phyloP scores from a whole-genome alignment of 2,113 vertebrate species.

The Capreolus pygargus region DNA sequence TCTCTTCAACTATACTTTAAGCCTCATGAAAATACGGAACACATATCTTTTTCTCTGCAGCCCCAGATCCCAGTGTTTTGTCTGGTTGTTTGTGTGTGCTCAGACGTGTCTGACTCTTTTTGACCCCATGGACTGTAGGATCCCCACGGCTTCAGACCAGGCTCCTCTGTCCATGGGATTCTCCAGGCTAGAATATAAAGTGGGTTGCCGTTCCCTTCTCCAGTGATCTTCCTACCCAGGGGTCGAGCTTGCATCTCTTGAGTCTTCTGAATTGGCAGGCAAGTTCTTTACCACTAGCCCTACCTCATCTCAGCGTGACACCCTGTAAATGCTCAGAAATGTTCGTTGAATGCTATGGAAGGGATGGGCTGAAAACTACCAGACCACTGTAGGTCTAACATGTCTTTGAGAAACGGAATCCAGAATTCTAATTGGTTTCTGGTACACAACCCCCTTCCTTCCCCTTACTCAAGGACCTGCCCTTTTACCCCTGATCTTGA shows the following conservation, averaged over 20 bases:
- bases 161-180: not conserved
- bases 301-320: not conserved
- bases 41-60: not conserved
- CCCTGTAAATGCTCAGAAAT: not conserved
- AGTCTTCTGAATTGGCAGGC: not conserved
- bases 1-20: not conserved
- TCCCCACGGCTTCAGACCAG: not conserved
- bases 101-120: not conserved
- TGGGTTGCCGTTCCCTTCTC: not conserved
- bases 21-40: not conserved
- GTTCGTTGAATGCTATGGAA: not conserved
- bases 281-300: not conserved
- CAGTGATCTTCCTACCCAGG: not conserved
- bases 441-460: too few species aligned
- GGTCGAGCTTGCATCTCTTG: not conserved
- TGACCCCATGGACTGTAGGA: not conserved
- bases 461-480: not conserved
- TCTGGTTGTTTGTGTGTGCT: not conserved
- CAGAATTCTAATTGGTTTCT: not conserved
- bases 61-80: not conserved
- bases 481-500: not conserved
- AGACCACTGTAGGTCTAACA: not conserved
- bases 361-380: not conserved
- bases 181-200: not conserved
- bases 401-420: not conserved